Evolutionary conservation across 2,113 vertebrate genomes (phyloP).

Genomic region (Myxocyprinus asiaticus): DNA sequence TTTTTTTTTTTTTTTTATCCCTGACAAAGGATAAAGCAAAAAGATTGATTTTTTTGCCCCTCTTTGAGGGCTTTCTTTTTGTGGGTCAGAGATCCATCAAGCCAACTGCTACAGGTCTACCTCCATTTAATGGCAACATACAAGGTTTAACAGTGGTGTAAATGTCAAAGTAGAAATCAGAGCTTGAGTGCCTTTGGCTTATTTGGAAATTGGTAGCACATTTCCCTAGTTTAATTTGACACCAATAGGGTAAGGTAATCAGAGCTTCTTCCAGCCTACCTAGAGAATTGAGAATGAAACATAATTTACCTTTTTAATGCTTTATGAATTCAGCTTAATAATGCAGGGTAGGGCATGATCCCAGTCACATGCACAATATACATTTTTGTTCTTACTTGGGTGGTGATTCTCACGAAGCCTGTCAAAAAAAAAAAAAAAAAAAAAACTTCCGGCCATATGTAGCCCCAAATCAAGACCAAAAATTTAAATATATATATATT

Average conservation of each 20-base stretch:
- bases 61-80: background rate
- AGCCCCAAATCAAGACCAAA: too few species aligned
- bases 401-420: too few species aligned
- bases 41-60: constrained; percentile 18
- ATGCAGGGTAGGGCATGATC: background rate
- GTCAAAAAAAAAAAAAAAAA: too few species aligned
- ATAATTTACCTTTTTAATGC: background rate
- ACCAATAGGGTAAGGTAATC: background rate
- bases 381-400: too few species aligned
- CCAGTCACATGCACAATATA: too few species aligned
- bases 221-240: background rate
- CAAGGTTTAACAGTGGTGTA: constrained; percentile 20
- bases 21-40: constrained; percentile 18
- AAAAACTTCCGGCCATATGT: too few species aligned
- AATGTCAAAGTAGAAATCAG: background rate
- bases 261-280: background rate
- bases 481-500: too few species aligned
- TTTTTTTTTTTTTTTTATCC: background rate
- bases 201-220: constrained; percentile 2
- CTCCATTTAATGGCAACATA: constrained; percentile 16
- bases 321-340: background rate
- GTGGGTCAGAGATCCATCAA: constrained; percentile 8
- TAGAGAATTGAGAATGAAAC: constrained; percentile 1
- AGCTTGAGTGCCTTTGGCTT: background rate
- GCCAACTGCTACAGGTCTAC: background rate